Evolutionary conservation across 2,797 vertebrate genomes (phyloP).

Genomic region (Sebastes alutus): DNA sequence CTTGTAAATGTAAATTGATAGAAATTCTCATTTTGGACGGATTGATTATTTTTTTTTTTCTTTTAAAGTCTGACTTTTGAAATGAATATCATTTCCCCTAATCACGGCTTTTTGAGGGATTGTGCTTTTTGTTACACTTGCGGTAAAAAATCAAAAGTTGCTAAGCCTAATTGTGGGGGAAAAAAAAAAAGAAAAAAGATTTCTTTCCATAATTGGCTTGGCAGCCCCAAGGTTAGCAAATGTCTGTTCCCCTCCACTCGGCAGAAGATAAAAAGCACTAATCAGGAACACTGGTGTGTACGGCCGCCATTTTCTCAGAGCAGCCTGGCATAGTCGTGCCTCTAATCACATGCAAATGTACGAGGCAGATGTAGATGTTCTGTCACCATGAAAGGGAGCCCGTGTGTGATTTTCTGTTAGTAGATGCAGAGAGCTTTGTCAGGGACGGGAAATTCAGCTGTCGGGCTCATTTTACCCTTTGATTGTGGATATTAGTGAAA

Average conservation of each 20-base stretch:
- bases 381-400: slow-evolving; percentile 36
- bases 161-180: slow-evolving; percentile 10
- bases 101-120: background rate
- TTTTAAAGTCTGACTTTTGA: background rate
- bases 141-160: slow-evolving; percentile 15
- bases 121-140: slow-evolving; percentile 18
- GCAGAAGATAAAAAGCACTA: slow-evolving; percentile 60
- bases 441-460: slow-evolving; percentile 9
- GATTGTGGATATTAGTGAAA: slow-evolving; percentile 31
- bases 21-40: background rate
- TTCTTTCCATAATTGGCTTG: slow-evolving; percentile 42
- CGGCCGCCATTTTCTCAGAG: slow-evolving; percentile 50
- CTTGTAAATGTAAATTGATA: background rate
- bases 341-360: slow-evolving; percentile 75
- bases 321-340: slow-evolving; percentile 53
- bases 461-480: slow-evolving; percentile 25
- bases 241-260: slow-evolving; percentile 42
- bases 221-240: slow-evolving; percentile 49
- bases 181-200: slow-evolving; percentile 8
- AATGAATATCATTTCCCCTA: background rate
- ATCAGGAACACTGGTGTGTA: slow-evolving; percentile 65
- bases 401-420: slow-evolving; percentile 30
- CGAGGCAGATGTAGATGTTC: slow-evolving; percentile 51
- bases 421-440: slow-evolving; percentile 16
- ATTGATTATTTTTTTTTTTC: background rate